These are phyloP conservation scores for Gymnocephalus cernua DNA, from an alignment of 2,113 vertebrate genomes.

Conservation along the genomic window DNA sequence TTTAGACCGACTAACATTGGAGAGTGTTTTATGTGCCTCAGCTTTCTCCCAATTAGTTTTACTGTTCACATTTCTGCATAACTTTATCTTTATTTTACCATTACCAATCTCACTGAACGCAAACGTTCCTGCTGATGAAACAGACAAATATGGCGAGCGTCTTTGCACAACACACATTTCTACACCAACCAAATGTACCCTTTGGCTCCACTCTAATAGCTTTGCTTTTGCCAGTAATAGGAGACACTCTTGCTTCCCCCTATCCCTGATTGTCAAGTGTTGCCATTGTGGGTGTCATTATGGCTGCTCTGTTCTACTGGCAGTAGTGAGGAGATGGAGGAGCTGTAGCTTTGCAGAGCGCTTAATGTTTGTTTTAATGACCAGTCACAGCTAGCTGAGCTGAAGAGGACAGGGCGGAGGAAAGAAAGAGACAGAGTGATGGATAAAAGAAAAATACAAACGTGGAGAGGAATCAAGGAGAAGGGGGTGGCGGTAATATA, in stretches of 20 bases:
- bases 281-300: slow-evolving; percentile 71
- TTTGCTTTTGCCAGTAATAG: slow-evolving; percentile 64
- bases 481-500: slow-evolving; percentile 51
- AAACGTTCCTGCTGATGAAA: slow-evolving; percentile 49
- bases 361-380: slow-evolving; percentile 81
- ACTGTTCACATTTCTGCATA: slow-evolving; percentile 27
- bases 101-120: slow-evolving; percentile 13
- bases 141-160: slow-evolving; percentile 45
- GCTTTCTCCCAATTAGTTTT: slow-evolving; percentile 1
- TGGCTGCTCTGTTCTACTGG: slow-evolving; percentile 67
- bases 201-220: slow-evolving; percentile 61
- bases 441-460: slow-evolving; percentile 58
- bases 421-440: slow-evolving; percentile 49
- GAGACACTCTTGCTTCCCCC: slow-evolving; percentile 42
- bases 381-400: slow-evolving; percentile 67
- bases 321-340: slow-evolving; percentile 62
- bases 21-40: background rate
- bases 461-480: slow-evolving; percentile 44
- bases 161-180: slow-evolving; percentile 49
- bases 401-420: slow-evolving; percentile 46
- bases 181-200: slow-evolving; percentile 38
- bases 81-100: slow-evolving; percentile 13
- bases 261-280: slow-evolving; percentile 68
- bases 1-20: background rate
- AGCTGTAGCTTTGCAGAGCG: slow-evolving; percentile 69